Percentiles rank a stretch among this genome's conserved stretches.
These are phyloP conservation scores for Uropetala carovei DNA, from an alignment of 2,888 invertebrate species.

Conservation along the genomic window DNA sequence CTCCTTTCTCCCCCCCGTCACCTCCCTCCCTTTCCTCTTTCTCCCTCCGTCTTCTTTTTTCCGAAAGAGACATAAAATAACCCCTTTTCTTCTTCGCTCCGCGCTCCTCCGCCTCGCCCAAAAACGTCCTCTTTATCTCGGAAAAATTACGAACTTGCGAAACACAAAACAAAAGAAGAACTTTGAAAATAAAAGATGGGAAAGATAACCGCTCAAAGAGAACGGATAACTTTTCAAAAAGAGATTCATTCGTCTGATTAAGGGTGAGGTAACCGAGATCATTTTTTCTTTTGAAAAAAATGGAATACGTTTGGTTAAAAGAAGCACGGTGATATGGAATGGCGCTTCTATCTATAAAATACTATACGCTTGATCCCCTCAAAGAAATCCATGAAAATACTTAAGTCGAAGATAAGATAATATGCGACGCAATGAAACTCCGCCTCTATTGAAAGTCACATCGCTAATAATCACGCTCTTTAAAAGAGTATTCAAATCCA, in stretches of 20 bases:
- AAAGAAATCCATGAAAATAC: no score
- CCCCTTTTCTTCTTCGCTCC: not conserved
- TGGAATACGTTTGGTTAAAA: not conserved
- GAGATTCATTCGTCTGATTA: not conserved
- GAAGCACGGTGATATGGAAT: not conserved
- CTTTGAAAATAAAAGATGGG: not conserved
- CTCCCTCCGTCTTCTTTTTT: not conserved
- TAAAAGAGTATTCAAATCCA: no score
- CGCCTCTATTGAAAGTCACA: no score
- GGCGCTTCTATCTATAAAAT: not conserved
- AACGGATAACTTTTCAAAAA: not conserved
- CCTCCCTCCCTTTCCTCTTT: no score
- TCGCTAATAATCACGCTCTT: no score
- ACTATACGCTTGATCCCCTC: not conserved
- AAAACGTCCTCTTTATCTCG: not conserved
- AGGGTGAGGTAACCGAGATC: not conserved
- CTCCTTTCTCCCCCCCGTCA: no score
- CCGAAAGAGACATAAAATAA: not conserved
- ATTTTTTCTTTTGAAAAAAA: not conserved
- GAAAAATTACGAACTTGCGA: slow-evolving; percentile 2
- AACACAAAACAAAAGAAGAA: not conserved
- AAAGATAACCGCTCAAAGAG: not conserved
- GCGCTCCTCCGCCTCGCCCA: not conserved
- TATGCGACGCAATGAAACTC: no score
- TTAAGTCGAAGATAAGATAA: no score